Base-by-base conservation (phyloP, 2,797 vertebrate species). In the Lacerta bilineata region DNA sequence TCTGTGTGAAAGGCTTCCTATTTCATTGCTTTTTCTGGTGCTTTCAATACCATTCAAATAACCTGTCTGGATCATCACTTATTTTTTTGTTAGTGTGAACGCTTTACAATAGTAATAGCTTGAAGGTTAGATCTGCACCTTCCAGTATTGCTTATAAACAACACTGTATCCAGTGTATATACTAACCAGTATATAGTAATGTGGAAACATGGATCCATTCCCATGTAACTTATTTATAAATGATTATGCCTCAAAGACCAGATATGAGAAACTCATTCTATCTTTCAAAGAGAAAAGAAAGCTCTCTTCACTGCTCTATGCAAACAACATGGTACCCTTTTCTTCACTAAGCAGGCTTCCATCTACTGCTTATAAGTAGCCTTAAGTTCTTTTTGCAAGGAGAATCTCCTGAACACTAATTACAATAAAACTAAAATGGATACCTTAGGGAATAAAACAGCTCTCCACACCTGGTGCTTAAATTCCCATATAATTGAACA, bases 341-440 rank as follows among this genome's bases (percentile, higher is more conserved):
- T 39, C 15, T 80, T 41, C 27, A 41, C 68, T 71, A 36, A 41
- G 13, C 20, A 36, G 66, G 43, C 15, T 33, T 79, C 64, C 39
- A 25, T 27, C 55, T 13, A 50, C n/a, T 68, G 33, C 33, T 50
- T 15, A 33, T 36, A 27, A 55, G 13, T 55, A 69, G 25, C 64
- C 7, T 68, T n/a, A n/a, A n/a, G 7, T 69, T 50, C 20, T 17
- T 79, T 79, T 66, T 78, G 11, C 50, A 69, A 36, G 64, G 64
- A 78, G 11, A 36, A 50, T 69, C 50, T 79, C 25, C 41, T 86
- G 68, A 55, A 80, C 27, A 7, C 80, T 86, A 71, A 86, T 80
- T 80, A 71, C 13, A 86, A 85, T 79, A 69, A 50, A 86, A 69
- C 23, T n/a, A 64, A 64, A n/a, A 3, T 85, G 8, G 36, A 36